These are phyloP conservation scores for Cryptoleucopteryx plumbea DNA, from an alignment of 2,113 vertebrate genomes.

Conservation along the genomic window DNA sequence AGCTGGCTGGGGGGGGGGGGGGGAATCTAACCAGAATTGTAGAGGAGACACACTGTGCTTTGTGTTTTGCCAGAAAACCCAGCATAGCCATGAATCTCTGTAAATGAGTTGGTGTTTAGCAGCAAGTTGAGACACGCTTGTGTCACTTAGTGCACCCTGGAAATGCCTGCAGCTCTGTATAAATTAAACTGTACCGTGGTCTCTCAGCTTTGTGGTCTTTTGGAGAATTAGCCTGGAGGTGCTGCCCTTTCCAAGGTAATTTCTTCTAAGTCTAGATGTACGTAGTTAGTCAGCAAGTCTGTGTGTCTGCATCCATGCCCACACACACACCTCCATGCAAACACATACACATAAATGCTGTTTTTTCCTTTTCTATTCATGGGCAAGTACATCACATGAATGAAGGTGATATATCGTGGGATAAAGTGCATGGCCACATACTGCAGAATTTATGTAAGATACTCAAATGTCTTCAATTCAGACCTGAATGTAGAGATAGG, in stretches of 20 bases:
- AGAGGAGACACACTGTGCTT: not conserved
- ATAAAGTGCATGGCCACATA: not conserved
- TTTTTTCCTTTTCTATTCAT: not conserved
- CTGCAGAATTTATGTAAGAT: not conserved
- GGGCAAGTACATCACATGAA: not conserved
- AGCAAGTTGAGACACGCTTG: not conserved
- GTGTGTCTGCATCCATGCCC: not conserved
- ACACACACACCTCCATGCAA: rapidly evolving
- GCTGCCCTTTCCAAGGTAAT: not conserved
- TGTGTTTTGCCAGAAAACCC: not conserved
- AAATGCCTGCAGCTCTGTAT: not conserved
- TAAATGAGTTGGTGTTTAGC: not conserved
- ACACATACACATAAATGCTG: no score
- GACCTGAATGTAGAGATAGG: not conserved
- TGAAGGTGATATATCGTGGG: not conserved
- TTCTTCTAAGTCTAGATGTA: not conserved
- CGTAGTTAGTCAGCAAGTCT: not conserved
- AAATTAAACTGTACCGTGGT: not conserved
- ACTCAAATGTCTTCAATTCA: not conserved
- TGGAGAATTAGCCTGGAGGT: not conserved
- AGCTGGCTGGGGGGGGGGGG: no score
- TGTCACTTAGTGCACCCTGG: not conserved
- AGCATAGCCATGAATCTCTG: not conserved
- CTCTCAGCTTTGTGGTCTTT: not conserved
- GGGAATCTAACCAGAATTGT: not conserved